Evolutionary conservation across 2,888 invertebrate genomes (phyloP), one percentile per base, ranked within the genome.

Genomic region (Mechanitis messenoides): DNA sequence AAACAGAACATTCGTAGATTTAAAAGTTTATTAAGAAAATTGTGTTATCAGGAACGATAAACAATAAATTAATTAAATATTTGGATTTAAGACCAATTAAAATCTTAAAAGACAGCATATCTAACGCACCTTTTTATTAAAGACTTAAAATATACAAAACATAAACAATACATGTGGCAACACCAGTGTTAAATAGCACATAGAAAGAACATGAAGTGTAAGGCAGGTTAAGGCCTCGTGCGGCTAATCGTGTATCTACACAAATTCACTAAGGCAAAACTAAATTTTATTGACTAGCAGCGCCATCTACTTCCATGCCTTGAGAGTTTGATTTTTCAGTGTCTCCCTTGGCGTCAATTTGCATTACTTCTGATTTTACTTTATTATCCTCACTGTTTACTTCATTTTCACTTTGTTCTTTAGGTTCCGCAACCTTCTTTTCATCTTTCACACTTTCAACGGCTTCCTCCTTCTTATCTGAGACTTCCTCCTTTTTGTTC

Each of bases 31-130:
- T 88, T 88, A 78, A 83, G 78, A 87, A 87, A 88, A 84, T 84
- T 84, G 80, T 83, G 88, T 90, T 88, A 88, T 84, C 89, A 81
- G 75, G 81, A 75, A 76, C 80, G 87, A 87, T 89, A 87, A 87
- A 87, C 87, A 87, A 90, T 89, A 89, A 90, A 87, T 87, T 83
- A 87, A 83, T 81, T 84, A 79, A 79, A 77, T 79, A 83, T 85
- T 80, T 84, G 81, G 84, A 82, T 79, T 80, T 76, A 73, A 68
- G 77, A 83, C 81, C 79, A 74, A 75, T 81, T 81, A 70, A 80
- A 83, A 84, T 82, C 81, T 81, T 80, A 77, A 74, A 79, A 78
- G 81, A 80, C 75, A 78, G 75, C 74, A 76, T 80, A 74, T 72
- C 71, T 71, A 70, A 72, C 69, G 68, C 69, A 67, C 61, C 62